phyloP scores from a whole-genome alignment of 2,888 invertebrate species.

The Chorisops tibialis region DNA sequence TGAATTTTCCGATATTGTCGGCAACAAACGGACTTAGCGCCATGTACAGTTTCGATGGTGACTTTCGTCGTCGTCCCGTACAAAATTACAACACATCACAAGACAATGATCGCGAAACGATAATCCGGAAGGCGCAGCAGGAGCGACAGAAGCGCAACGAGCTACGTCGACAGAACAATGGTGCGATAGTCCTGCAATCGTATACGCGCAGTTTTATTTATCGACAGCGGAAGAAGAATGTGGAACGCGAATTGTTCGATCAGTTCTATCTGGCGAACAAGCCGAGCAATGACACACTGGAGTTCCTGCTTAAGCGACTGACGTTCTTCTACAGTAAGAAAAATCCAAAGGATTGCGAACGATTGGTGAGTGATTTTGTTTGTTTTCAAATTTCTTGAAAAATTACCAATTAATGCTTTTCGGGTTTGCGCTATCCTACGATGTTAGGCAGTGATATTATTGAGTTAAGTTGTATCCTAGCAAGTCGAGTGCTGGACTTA shows the following conservation, averaged over 20 bases:
- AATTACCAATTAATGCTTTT: too few species aligned
- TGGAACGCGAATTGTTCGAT: conserved; percentile 70
- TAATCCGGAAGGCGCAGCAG: conserved; percentile 76
- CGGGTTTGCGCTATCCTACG: too few species aligned
- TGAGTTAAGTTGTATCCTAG: too few species aligned
- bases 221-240: conserved; percentile 64
- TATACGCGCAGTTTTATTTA: conserved; percentile 71
- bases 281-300: conserved; percentile 52
- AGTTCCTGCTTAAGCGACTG: conserved; percentile 62
- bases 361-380: conserved; percentile 56
- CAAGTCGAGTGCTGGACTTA: too few species aligned
- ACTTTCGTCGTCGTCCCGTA: conserved; percentile 79
- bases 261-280: conserved; percentile 54
- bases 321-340: conserved; percentile 73
- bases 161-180: conserved; percentile 67
- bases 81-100: conserved; percentile 87
- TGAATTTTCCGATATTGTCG: background rate
- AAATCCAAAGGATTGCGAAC: conserved; percentile 59
- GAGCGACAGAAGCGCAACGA: conserved; percentile 88
- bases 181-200: conserved; percentile 79
- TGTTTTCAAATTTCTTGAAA: background rate
- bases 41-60: conserved; percentile 84
- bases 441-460: too few species aligned
- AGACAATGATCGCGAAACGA: conserved; percentile 62
- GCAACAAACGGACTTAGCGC: background rate